Evolutionary conservation across 2,888 invertebrate genomes (phyloP).

Genomic region (Eilema caniola): DNA sequence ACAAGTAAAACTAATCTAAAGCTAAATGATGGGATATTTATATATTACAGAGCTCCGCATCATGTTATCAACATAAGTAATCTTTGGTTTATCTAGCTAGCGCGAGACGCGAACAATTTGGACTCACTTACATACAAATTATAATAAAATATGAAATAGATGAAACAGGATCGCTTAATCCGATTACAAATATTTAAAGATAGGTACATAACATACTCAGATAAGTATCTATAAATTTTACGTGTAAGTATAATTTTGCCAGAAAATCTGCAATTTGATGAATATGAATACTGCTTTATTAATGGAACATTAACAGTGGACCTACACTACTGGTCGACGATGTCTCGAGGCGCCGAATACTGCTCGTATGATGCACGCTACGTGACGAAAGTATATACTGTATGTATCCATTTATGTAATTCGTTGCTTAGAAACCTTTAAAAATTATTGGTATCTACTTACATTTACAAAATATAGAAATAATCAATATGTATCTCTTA

Average conservation of each 20-base stretch:
- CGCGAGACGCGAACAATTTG: conserved; percentile 59
- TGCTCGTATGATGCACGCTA: conserved; percentile 41
- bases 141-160: conserved; percentile 74
- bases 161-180: conserved; percentile 68
- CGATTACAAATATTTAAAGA: conserved; percentile 50
- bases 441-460: conserved; percentile 76
- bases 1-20: conserved; percentile 69
- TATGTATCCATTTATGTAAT: conserved; percentile 70
- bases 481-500: conserved; percentile 71
- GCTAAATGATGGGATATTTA: conserved; percentile 72
- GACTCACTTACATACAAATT: conserved; percentile 66
- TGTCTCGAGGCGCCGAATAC: conserved; percentile 30
- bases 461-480: conserved; percentile 75
- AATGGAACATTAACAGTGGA: conserved; percentile 23
- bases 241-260: conserved; percentile 31
- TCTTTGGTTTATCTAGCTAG: conserved; percentile 87
- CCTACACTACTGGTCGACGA: conserved; percentile 15
- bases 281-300: conserved; percentile 56
- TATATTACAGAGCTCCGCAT: conserved; percentile 79
- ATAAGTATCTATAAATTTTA: conserved; percentile 37
- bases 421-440: conserved; percentile 85
- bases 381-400: conserved; percentile 54
- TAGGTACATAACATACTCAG: conserved; percentile 40
- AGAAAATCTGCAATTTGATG: conserved; percentile 32
- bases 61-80: conserved; percentile 69